phyloP scores from a whole-genome alignment of 2,113 vertebrate genomes.

The Cichladusa arquata region DNA sequence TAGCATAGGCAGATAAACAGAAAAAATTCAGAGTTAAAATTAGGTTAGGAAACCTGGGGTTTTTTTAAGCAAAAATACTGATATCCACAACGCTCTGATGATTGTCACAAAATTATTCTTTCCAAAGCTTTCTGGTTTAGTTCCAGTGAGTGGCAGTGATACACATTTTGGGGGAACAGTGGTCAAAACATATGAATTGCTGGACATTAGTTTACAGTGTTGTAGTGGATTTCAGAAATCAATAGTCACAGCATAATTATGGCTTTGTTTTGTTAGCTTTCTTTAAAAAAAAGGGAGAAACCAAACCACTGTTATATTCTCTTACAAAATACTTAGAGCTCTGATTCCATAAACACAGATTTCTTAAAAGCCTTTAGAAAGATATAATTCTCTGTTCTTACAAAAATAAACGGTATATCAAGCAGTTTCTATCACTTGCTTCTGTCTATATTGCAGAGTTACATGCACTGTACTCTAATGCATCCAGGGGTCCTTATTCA shows the following conservation, averaged over 20 bases:
- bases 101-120: neutral
- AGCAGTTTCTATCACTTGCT: neutral
- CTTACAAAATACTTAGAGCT: neutral
- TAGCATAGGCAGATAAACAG: neutral
- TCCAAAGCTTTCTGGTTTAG: neutral
- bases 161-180: neutral
- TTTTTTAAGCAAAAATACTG: neutral
- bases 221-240: neutral
- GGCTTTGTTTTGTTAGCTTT: neutral
- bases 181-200: neutral
- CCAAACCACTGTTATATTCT: neutral
- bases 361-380: neutral
- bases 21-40: neutral
- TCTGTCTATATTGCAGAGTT: neutral
- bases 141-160: neutral
- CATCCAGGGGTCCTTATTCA: neutral
- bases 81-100: neutral
- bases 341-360: neutral
- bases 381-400: neutral
- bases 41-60: constrained; percentile 10
- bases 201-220: neutral
- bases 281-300: neutral
- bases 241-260: neutral
- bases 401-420: neutral
- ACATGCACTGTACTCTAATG: neutral